phyloP scores from a whole-genome alignment of 2,888 invertebrate species.

The Augochlorella aurata region DNA sequence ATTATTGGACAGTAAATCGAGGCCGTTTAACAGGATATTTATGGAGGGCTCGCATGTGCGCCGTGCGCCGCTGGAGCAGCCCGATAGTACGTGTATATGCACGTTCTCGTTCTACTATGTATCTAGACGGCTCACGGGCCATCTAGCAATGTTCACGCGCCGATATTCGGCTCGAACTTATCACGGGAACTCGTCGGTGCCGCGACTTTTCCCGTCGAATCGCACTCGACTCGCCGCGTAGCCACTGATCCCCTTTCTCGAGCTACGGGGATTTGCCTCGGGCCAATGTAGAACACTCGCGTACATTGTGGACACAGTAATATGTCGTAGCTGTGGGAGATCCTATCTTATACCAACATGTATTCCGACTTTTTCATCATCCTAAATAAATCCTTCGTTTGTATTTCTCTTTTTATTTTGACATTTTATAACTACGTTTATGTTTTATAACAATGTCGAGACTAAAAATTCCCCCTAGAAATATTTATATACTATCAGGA shows the following conservation, averaged over 20 bases:
- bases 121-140: constrained; percentile 68
- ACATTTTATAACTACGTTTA: too few relatives aligned
- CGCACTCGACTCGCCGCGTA: not conserved
- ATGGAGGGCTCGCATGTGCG: constrained; percentile 71
- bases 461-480: too few relatives aligned
- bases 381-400: too few relatives aligned
- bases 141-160: constrained; percentile 73
- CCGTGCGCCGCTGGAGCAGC: constrained; percentile 63
- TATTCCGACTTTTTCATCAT: too few relatives aligned
- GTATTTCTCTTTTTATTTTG: too few relatives aligned
- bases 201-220: not conserved
- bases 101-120: constrained; percentile 23
- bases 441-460: too few relatives aligned
- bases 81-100: constrained; percentile 67
- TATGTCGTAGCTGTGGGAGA: too few relatives aligned
- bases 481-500: too few relatives aligned
- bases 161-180: constrained; percentile 51
- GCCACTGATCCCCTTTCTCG: not conserved
- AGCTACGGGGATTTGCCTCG: too few relatives aligned
- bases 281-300: too few relatives aligned
- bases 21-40: constrained; percentile 79
- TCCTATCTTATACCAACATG: too few relatives aligned
- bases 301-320: too few relatives aligned
- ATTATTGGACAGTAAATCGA: constrained; percentile 79
- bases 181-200: constrained; percentile 8